Percentiles rank a stretch among this genome's conserved stretches.
Evolutionary conservation across 2,888 invertebrate genomes (phyloP).

Genomic region (Thereva unica): DNA sequence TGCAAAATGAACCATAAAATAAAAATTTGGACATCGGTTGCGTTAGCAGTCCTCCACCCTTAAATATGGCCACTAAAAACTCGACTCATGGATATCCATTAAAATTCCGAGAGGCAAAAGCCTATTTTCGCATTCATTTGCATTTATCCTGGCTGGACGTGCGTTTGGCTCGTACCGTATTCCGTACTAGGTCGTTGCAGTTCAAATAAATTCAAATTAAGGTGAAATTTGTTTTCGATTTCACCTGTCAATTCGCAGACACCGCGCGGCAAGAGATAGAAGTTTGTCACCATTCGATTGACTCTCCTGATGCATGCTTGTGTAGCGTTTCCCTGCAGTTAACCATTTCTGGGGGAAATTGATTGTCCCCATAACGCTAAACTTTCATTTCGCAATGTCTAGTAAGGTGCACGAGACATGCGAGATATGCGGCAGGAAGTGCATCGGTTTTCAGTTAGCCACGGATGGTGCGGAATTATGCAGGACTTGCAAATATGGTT

Average conservation of each 20-base stretch:
- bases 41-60: not conserved
- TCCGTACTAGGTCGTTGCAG: slow-evolving; percentile 1
- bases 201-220: slow-evolving; percentile 24
- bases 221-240: slow-evolving; percentile 40
- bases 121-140: not conserved
- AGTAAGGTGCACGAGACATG: no score
- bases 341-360: no score
- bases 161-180: slow-evolving; percentile 4
- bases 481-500: no score
- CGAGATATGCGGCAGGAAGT: no score
- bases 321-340: no score
- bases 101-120: slow-evolving; percentile 3
- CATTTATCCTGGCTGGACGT: not conserved
- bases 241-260: slow-evolving; percentile 31
- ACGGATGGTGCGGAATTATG: no score
- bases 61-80: slow-evolving; percentile 7
- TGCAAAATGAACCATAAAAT: slow-evolving; percentile 8
- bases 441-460: no score
- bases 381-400: no score
- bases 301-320: no score
- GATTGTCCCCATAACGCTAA: no score
- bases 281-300: no score
- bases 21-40: slow-evolving; percentile 7
- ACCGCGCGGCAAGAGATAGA: not conserved
- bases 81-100: not conserved